Evolutionary conservation across 2,113 vertebrate species (phyloP), one percentile per base, ranked within the genome.

Genomic region (Rhizomys pruinosus): DNA sequence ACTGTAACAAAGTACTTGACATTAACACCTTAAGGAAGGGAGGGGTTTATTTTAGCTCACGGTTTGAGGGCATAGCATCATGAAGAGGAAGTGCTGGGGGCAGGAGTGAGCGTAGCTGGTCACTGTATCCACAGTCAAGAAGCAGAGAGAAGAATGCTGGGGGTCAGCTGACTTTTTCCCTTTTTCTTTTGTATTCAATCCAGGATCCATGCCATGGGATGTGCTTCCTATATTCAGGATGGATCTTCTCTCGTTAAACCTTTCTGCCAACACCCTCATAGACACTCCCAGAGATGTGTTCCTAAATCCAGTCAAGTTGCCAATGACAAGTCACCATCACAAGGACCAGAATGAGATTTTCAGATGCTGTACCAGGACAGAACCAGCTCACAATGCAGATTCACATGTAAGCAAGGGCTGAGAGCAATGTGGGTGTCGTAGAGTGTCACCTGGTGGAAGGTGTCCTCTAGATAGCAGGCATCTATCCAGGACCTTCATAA

Each of bases 331-430:
- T 63, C 37, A 63, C 37, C 37, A 63, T 63, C 39, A 29, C 79
- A 27, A 81, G 37, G 37, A 29, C 59, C 9, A 64, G 39, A 16
- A 64, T 13, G 10, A 22, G 59, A 37, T 13, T 59, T 32, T 42
- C 32, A 44, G 59, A 52, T 52, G 47, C 47, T 7, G 47, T 10
- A 9, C 4, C 34, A 17, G 72, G 29, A 63, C 11, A 29, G 64
- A 4, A 57, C 5, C 0, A 17, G 17, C 47, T 55, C 72, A 2
- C 32, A 5, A 2, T 59, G 29, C 17, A 34, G 29, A 5, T 5
- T 7, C 59, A 19, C 4, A 32, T 61, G 81, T 64, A 1, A 0
- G 20, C 32, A 44, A 39, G 69, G 29, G 25, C 3, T 32, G 10
- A 25, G 4, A 66, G 17, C 66, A 15, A 16, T 1, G 0, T 0